Percentiles rank a stretch among this genome's conserved stretches.
Conservation (phyloP, 2,888 invertebrate genomes). For the Ernsta delagoae region DNA sequence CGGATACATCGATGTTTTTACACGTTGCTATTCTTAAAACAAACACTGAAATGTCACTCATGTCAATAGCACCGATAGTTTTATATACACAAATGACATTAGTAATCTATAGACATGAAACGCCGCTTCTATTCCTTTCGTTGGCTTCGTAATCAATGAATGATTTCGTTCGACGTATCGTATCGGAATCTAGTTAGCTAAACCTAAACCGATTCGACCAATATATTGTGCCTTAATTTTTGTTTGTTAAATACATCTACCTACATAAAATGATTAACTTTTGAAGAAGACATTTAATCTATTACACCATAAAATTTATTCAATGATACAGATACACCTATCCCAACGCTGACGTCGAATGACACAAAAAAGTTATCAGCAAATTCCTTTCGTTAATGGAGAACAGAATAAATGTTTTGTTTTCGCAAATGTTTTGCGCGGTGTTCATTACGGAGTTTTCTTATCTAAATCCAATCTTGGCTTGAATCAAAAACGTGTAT, state of each 20-base stretch:
- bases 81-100: conserved; percentile 17
- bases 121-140: not conserved
- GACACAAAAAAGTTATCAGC: not conserved
- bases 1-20: conserved; percentile 51
- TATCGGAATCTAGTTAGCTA: too few relatives aligned
- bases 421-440: conserved; percentile 11
- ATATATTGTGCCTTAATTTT: too few relatives aligned
- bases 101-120: conserved; percentile 1
- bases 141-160: not conserved
- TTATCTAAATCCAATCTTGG: conserved; percentile 28
- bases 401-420: not conserved
- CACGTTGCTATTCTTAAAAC: conserved; percentile 29
- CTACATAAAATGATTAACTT: too few relatives aligned
- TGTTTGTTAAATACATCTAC: too few relatives aligned
- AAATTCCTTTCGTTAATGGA: not conserved
- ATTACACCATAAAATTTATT: too few relatives aligned
- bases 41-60: conserved; percentile 27
- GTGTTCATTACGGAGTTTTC: conserved; percentile 11
- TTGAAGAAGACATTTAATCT: too few relatives aligned
- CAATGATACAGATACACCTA: too few relatives aligned
- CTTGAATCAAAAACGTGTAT: conserved; percentile 35
- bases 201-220: too few relatives aligned
- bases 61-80: conserved; percentile 28
- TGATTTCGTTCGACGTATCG: too few relatives aligned
- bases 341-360: too few relatives aligned